Evolutionary conservation across 2,113 vertebrate species (phyloP), one percentile per base, ranked within the genome.

Genomic region (Cryptomyrus ogoouensis): DNA sequence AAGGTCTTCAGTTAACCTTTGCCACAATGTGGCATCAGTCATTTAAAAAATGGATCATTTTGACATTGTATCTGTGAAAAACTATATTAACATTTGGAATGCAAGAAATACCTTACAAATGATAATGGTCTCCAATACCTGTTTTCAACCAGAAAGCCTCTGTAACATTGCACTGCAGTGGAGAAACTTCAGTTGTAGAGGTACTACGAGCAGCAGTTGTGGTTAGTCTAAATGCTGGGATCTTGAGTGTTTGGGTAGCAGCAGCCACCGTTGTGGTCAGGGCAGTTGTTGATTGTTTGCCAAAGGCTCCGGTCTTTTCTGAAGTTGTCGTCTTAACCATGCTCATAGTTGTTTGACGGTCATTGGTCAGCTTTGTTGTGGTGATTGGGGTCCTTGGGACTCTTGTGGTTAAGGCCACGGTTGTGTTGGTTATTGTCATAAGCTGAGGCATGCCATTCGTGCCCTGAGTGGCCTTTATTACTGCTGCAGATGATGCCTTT

Each of bases 81-180:
- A 24, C 47, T 80, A 42, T 52, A 89, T 84, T 53, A 58, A 80
- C 46, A 52, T 80, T 85, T n/a, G 2, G 50, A 46, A 86, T 47
- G 24, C 31, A 27, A 52, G 27, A 53, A 19, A 27, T 84, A 53
- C 21, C 24, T 13, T 50, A 89, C 19, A 85, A 62, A 90, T n/a
- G 17, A 85, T 39, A 44, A 88, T 89, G 42, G 3, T 42, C 4
- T 24, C 53, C 77, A 94, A 1, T 95, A 99, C 98, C 98, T 96
- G 97, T 98, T 96, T 97, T 99, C 83, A 99, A 93, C 96, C 98
- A 97, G 88, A 98, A 92, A 92, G 95, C 96, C 89, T 96, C 94
- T 80, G 98, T 99, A 92, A 98, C 97, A 80, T 97, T 98, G 94
- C 98, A 99, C 87, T 97, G 97, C 91, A 97, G 94, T 31, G 93